A percentile compares a stretch with the other conserved stretches of the same genome.
These are phyloP conservation scores for Dallia pectoralis DNA, from an alignment of 2,797 vertebrate genomes.

Conservation along the genomic window DNA sequence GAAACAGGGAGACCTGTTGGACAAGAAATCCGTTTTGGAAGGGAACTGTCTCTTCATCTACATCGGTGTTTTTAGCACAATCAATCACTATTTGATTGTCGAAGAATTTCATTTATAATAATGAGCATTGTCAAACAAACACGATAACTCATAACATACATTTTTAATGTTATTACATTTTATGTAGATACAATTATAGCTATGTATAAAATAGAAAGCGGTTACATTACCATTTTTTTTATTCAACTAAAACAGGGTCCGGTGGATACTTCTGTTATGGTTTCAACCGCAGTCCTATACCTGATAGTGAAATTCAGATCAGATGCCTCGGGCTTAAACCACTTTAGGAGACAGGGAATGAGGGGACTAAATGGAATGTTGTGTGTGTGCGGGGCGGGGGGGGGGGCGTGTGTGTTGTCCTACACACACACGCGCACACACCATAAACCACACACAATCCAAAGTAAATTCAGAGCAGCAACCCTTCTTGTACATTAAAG, in stretches of 20 bases:
- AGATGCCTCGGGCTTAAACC: neutral
- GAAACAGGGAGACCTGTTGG: no score
- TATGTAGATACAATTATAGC: neutral
- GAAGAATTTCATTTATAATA: no score
- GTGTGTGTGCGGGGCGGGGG: neutral
- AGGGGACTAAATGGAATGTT: neutral
- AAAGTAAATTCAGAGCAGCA: neutral
- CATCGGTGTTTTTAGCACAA: no score
- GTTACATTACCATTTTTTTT: no score
- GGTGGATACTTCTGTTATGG: neutral
- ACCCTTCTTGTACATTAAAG: neutral
- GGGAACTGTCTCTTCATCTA: neutral
- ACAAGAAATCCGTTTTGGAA: neutral
- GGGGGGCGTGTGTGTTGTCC: neutral
- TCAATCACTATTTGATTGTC: no score
- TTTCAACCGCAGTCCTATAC: neutral
- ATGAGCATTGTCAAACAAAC: no score
- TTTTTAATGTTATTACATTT: no score
- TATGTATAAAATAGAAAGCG: neutral
- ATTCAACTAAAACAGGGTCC: no score
- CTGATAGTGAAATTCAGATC: neutral
- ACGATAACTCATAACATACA: no score
- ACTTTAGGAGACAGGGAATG: neutral
- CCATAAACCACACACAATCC: neutral
- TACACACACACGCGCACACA: neutral